Evolutionary conservation across 1,140 invertebrate genomes (phyloP), one percentile per base, ranked within the genome.

Genomic region (Teleopsis dalmanni): DNA sequence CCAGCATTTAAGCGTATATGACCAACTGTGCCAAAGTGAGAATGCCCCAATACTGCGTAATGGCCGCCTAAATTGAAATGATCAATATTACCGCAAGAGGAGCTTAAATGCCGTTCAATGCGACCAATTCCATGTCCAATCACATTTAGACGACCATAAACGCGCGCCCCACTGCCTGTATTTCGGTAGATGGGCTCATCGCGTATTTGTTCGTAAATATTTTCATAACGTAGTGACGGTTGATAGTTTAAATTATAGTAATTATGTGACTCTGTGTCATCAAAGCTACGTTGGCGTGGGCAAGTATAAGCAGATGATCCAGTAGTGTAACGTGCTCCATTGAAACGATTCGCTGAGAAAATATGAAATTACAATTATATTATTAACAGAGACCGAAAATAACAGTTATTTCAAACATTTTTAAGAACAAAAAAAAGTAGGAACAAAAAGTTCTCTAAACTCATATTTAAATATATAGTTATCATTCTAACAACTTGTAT

Each of bases 21-120:
- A 1, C 67, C 67, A 22, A 70, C 65, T 0, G 67, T 70, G 5
- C 67, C 67, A 11, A 65, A 70, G 37, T 71, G 68, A 6, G 67
- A 69, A 34, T 70, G 68, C 0, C 68, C 68, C 13, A 71, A 51
- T 10, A 71, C 67, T 0, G 68, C 68, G 26, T 70, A 71, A 14
- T 68, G 66, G 3, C 69, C 66, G 7, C 69, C 69, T 6, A 70
- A 50, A 54, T 72, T 72, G 38, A 71, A 73, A 53, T 78, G 75
- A 56, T 78, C 77, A 27, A 77, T 77, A 52, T 76, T 76, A 45
- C 76, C 76, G 26, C 76, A 79, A 1, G 76, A 78, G 0, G 73
- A 75, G 29, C 75, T 77, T 21, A 78, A 58, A 56, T 78, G 76
- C 1, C 76, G 62, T 51, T 78, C 76, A 36, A 79, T 78, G 27